Evolutionary conservation across 1,140 invertebrate genomes (phyloP).

Genomic region (Drosophila lowei): DNA sequence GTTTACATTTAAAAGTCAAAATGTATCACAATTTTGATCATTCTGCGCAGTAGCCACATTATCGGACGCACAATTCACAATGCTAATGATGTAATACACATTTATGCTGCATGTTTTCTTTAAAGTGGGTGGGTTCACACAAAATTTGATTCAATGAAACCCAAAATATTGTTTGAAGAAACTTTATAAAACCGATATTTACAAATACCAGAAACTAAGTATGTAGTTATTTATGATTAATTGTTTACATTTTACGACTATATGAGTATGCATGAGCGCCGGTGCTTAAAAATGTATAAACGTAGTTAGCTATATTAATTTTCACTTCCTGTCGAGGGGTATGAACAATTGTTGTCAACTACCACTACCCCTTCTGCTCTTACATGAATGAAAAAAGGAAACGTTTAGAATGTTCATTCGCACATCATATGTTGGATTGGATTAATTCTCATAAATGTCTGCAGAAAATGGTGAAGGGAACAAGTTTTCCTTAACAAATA

Average conservation of each 20-base stretch:
- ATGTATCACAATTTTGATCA: constrained; percentile 80
- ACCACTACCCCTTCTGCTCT: constrained; percentile 3
- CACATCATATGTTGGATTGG: constrained; percentile 5
- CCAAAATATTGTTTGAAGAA: constrained; percentile 37
- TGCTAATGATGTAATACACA: constrained; percentile 48
- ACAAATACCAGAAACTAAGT: constrained; percentile 64
- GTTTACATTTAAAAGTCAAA: constrained; percentile 63
- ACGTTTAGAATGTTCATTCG: constrained; percentile 13
- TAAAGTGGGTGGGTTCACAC: constrained; percentile 23
- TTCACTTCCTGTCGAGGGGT: constrained; percentile 1
- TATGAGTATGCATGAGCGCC: constrained; percentile 30
- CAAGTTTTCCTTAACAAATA: constrained; percentile 62
- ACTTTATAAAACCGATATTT: constrained; percentile 67
- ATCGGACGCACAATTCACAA: constrained; percentile 38
- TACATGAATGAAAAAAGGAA: constrained; percentile 22
- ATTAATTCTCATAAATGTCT: constrained; percentile 27
- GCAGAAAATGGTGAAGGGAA: constrained; percentile 32
- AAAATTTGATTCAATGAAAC: constrained; percentile 57
- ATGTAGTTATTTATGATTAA: constrained; percentile 20
- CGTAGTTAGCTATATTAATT: constrained; percentile 11
- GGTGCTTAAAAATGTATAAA: constrained; percentile 33
- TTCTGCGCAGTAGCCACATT: constrained; percentile 52
- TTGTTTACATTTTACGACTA: constrained; percentile 7
- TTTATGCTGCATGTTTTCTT: constrained; percentile 52
- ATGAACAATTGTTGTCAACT: not conserved